phyloP scores from a whole-genome alignment of 2,113 vertebrate species.

The Bucco capensis region DNA sequence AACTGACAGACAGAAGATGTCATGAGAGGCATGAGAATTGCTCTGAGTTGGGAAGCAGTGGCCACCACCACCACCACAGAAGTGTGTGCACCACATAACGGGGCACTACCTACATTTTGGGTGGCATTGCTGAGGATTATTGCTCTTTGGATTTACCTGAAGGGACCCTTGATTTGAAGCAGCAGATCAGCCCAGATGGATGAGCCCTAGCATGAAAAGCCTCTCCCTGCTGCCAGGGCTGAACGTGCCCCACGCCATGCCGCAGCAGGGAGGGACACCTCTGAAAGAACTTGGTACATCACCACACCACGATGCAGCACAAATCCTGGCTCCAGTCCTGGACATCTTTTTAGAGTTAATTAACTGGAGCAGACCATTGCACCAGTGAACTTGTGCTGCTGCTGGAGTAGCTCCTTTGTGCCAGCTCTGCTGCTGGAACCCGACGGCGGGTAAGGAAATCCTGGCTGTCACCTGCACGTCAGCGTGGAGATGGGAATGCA shows the following conservation, averaged over 20 bases:
- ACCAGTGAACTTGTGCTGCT: fast-evolving
- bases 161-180: fast-evolving
- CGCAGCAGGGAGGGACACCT: background rate
- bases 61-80: too few species aligned
- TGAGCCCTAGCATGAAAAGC: fast-evolving
- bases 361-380: background rate
- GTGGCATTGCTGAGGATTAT: fast-evolving
- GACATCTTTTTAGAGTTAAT: background rate
- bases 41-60: fast-evolving
- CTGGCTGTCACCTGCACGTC: fast-evolving
- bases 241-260: fast-evolving
- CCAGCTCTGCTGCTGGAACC: background rate
- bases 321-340: background rate
- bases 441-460: fast-evolving
- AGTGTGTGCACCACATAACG: too few species aligned
- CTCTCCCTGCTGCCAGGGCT: background rate
- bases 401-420: background rate
- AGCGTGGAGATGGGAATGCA: fast-evolving
- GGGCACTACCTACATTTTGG: fast-evolving
- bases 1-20: background rate
- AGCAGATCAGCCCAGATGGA: background rate
- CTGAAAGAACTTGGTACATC: fast-evolving
- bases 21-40: background rate
- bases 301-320: background rate
- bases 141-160: background rate